Base-by-base conservation (phyloP, 2,797 vertebrate species). In the Megaceryle alcyon region DNA sequence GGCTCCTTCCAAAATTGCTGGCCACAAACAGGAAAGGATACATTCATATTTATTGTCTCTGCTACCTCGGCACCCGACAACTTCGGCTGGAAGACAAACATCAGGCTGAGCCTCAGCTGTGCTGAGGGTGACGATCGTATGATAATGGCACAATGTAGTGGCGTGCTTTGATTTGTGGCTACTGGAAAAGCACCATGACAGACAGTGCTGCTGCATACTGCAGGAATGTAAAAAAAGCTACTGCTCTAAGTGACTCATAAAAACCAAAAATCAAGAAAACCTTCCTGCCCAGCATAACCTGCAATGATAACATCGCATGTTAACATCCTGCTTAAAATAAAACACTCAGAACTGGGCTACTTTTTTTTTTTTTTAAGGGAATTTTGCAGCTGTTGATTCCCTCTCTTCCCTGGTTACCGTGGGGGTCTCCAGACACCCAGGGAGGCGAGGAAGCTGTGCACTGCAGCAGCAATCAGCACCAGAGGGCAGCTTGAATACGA, bases 401-500 rank as follows among this genome's bases (percentile, higher is more conserved):
- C 6, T 71, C 39, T 71, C 63, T 29, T 71, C 56, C 23, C 33
- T 29, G 35, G 79, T 21, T 77, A 53, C 54, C 56, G 53, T 73
- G 65, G 63, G 25, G 69, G 21, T 63, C 66, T 82, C 39, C 43
- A 29, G 46, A 60, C 75, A 75, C 48, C 19, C 19, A 11, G 28
- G 80, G 48, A 77, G 2, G 5, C 0, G 1, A 64, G 10, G 73
- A 80, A 91, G 68, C 14, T 17, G 20, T 6, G 35, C 63, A 25
- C 68, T 80, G 86, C 78, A 54, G 48, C n/a, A 82, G 14, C 12
- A 0, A 9, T 51, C 92, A 80, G 86, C 93, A 90, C 86, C 81
- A 87, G 75, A 95, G 81, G 93, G 93, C 93, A 96, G 93, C 71
- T 96, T 90, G 79, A 94, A 94, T 84, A 87, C 18, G 0, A 66